A percentile compares a stretch with the other conserved stretches of the same genome.
These are phyloP conservation scores for Lagria hirta DNA, from an alignment of 2,888 invertebrate genomes.

Conservation along the genomic window DNA sequence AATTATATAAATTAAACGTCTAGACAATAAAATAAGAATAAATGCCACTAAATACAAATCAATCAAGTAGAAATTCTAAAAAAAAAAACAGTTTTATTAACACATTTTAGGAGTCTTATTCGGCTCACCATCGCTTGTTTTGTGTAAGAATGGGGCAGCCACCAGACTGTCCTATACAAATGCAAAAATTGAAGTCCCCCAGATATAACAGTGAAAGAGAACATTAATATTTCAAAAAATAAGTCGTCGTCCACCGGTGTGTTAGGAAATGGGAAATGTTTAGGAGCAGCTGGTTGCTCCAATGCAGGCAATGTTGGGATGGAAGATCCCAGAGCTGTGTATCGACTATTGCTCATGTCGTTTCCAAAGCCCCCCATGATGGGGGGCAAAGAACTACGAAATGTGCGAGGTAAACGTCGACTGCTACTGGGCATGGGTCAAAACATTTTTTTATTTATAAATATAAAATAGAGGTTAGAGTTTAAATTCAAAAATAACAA, in stretches of 20 bases:
- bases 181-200: constrained; percentile 90
- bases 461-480: too few species aligned
- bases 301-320: constrained; percentile 46
- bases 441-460: constrained; percentile 4
- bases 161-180: constrained; percentile 95
- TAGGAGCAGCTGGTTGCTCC: constrained; percentile 63
- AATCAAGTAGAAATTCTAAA: constrained; percentile 93
- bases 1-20: constrained; percentile 70
- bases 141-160: constrained; percentile 91
- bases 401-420: constrained; percentile 40
- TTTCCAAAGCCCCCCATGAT: constrained; percentile 41
- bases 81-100: constrained; percentile 40
- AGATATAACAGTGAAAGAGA: constrained; percentile 75
- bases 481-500: too few species aligned
- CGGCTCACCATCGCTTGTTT: constrained; percentile 81
- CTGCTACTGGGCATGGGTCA: constrained; percentile 39
- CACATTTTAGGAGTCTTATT: too few species aligned
- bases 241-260: constrained; percentile 79
- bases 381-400: constrained; percentile 38
- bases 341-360: constrained; percentile 40
- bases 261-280: constrained; percentile 79
- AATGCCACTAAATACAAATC: constrained; percentile 85
- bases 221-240: constrained; percentile 82
- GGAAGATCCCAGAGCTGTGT: constrained; percentile 40
- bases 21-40: constrained; percentile 75